Conservation (phyloP, 2,888 invertebrate species). For the Petrolisthes manimaculis region DNA sequence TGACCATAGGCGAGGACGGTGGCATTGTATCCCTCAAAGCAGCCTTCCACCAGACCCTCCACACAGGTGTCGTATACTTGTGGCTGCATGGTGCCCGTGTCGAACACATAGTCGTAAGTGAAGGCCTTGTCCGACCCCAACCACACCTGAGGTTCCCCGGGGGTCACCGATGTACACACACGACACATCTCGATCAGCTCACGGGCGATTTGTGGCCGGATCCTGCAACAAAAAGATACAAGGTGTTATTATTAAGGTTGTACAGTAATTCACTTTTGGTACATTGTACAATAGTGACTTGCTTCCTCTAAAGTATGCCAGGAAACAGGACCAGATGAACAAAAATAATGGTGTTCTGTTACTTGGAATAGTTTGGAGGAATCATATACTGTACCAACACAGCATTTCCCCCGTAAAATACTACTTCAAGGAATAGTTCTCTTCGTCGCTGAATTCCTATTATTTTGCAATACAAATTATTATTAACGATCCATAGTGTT, state of each 20-base stretch:
- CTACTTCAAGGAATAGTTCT: no score
- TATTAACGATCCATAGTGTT: no score
- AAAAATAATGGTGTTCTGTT: not conserved
- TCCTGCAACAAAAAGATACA: conserved; percentile 40
- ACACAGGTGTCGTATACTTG: conserved; percentile 87
- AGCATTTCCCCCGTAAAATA: no score
- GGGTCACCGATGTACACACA: conserved; percentile 89
- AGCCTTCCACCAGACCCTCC: conserved; percentile 87
- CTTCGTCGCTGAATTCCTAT: not conserved
- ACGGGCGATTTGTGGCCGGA: conserved; percentile 69
- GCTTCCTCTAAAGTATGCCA: no score
- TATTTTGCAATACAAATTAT: not conserved
- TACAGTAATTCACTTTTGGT: no score
- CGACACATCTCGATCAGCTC: conserved; percentile 96
- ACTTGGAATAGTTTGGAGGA: not conserved
- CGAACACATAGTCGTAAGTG: conserved; percentile 97
- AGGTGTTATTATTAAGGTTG: not conserved
- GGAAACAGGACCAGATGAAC: no score
- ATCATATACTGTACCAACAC: not conserved
- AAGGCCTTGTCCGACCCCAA: conserved; percentile 94
- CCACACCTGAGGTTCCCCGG: conserved; percentile 91
- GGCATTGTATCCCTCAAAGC: conserved; percentile 96
- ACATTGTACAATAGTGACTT: no score
- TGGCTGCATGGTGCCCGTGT: conserved; percentile 81
- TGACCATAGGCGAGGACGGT: conserved; percentile 97